Conservation (phyloP, 2,113 vertebrate genomes). For the Quiscalus mexicanus region DNA sequence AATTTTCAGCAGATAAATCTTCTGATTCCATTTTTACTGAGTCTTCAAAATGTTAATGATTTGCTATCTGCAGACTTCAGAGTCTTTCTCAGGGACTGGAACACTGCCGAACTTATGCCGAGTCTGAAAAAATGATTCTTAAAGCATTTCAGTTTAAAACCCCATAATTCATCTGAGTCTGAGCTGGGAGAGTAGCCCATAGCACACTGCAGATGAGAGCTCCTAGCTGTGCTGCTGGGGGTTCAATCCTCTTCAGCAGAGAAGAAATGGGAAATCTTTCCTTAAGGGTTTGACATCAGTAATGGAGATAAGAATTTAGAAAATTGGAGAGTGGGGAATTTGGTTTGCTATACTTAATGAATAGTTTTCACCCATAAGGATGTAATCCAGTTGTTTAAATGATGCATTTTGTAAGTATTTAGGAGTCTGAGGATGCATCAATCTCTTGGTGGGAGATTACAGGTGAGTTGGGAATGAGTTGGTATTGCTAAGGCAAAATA, state of each 20-base stretch:
- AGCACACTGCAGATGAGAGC: background rate
- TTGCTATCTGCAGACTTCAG: constrained; percentile 36
- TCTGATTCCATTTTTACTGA: constrained; percentile 27
- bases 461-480: background rate
- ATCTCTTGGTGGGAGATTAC: background rate
- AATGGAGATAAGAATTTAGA: background rate
- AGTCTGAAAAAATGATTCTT: constrained; percentile 1
- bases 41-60: constrained; percentile 53
- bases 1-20: constrained; percentile 46
- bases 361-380: background rate
- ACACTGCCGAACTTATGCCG: background rate
- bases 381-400: background rate
- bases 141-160: constrained; percentile 21
- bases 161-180: background rate
- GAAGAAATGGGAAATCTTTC: background rate
- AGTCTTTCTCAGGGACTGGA: constrained; percentile 12
- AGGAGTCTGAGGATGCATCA: background rate
- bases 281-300: background rate
- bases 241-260: background rate
- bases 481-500: background rate
- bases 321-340: background rate
- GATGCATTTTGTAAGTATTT: background rate
- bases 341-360: background rate
- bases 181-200: background rate
- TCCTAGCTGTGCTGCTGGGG: background rate